These are phyloP conservation scores for Sphenopsis melanotis DNA, from an alignment of 2,797 vertebrate genomes.

Conservation along the genomic window DNA sequence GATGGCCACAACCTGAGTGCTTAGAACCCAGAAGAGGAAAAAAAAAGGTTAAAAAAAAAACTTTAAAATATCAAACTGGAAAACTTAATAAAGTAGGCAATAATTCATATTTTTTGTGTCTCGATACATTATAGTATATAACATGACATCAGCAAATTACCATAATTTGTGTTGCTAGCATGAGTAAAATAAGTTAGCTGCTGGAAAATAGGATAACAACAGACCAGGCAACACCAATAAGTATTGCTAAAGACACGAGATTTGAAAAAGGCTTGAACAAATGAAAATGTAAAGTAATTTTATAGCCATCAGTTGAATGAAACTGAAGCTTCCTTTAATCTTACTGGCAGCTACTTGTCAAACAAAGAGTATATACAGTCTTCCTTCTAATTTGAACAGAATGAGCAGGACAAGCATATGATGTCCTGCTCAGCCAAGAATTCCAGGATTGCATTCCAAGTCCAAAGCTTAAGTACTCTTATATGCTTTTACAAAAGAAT, in stretches of 20 bases:
- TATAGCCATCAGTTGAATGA: background rate
- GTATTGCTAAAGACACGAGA: background rate
- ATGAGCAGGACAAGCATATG: background rate
- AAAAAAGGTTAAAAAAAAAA: fast-evolving
- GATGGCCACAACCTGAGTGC: background rate
- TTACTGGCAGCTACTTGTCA: background rate
- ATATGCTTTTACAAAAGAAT: background rate
- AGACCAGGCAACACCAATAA: background rate
- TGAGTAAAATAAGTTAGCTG: background rate
- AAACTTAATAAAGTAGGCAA: background rate
- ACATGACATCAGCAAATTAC: background rate
- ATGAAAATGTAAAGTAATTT: background rate
- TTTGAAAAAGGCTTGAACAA: background rate
- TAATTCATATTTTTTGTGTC: background rate
- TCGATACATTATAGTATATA: background rate
- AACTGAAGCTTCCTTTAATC: background rate
- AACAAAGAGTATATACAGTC: no score
- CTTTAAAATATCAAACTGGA: background rate
- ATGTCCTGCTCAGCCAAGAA: background rate
- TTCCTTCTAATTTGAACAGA: background rate
- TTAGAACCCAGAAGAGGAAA: background rate
- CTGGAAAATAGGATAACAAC: background rate
- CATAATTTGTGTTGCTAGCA: background rate
- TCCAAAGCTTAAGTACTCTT: background rate
- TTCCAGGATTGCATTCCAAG: background rate